Conservation (phyloP, 2,113 vertebrate genomes). For the Formicarius rufipectus region DNA sequence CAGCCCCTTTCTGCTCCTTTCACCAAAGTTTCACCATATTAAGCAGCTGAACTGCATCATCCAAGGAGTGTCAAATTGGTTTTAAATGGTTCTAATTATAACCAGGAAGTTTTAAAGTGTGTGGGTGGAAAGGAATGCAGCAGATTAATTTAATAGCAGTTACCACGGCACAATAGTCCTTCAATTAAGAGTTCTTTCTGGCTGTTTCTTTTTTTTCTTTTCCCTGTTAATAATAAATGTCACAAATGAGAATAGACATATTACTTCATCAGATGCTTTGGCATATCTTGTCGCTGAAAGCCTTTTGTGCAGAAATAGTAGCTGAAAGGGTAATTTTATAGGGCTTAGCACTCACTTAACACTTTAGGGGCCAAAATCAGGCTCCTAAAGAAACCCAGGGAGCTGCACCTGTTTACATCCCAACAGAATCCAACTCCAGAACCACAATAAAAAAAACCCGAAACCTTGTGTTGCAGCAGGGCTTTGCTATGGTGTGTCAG, state of each 20-base stretch:
- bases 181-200: conserved; percentile 67
- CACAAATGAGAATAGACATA: conserved; percentile 25
- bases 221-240: conserved; percentile 66
- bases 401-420: conserved; percentile 25
- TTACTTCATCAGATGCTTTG: conserved; percentile 43
- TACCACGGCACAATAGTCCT: conserved; percentile 68
- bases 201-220: background rate
- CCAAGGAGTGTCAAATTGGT: conserved; percentile 48
- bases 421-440: background rate
- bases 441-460: background rate
- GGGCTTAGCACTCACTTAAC: conserved; percentile 66
- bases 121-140: conserved; percentile 77
- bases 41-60: conserved; percentile 57
- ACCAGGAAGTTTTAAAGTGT: conserved; percentile 71
- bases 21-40: conserved; percentile 44
- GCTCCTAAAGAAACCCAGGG: background rate
- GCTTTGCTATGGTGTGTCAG: background rate
- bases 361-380: conserved; percentile 14
- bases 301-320: conserved; percentile 47
- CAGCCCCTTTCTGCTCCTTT: conserved; percentile 26
- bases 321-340: conserved; percentile 52
- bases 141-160: conserved; percentile 70
- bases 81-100: conserved; percentile 76
- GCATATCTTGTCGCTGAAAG: conserved; percentile 21
- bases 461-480: background rate